Evolutionary conservation across 1,140 invertebrate genomes (phyloP), one percentile per base, ranked within the genome.

Genomic region (Portunus trituberculatus): DNA sequence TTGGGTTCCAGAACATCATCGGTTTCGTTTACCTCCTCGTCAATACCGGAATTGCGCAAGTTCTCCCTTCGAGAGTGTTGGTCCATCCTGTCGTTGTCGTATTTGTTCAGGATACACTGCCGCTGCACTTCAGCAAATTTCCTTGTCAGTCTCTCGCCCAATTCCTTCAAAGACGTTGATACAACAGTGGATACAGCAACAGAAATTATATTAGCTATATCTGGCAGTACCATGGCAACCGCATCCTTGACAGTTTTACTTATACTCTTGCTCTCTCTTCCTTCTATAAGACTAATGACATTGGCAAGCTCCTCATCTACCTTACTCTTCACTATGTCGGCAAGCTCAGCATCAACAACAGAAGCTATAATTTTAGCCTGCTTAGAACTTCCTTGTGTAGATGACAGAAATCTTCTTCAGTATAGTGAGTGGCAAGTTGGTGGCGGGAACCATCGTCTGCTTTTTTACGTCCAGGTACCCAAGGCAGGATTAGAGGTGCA

Each of bases 51-150:
- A 90, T 48, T 90, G 28, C 45, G 88, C 88, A 90, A 52, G 88
- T 39, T 90, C n/a, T 90, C 39, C 46, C 32, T 90, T 10, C 45
- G 88, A 45, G 39, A 28, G 45, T 90, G 48, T 25, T 48, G 88
- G 12, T 48, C 88, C 88, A 90, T 6, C 88, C 48, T 90, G 46
- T 90, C 88, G 45, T 52, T 46, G 4, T 48, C 88, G 28, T 46
- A 90, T 1, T 46, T 90, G 4, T 4, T 6, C n/a, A 46, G 4
- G n/a, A 90, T 32, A 20, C 84, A 87, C 14, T 87, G 14, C 84
- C 32, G 29, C 84, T 87, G 84, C 32, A 45, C 20, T 87, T 87
- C 84, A 87, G 84, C 28, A 29, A 28, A 12, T 10, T 31, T 87
- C 1, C 84, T 87, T 45, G n/a, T 14, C 84, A 31, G 4, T 31